phyloP scores from a whole-genome alignment of 2,113 vertebrate genomes.

The Mandrillus leucophaeus region DNA sequence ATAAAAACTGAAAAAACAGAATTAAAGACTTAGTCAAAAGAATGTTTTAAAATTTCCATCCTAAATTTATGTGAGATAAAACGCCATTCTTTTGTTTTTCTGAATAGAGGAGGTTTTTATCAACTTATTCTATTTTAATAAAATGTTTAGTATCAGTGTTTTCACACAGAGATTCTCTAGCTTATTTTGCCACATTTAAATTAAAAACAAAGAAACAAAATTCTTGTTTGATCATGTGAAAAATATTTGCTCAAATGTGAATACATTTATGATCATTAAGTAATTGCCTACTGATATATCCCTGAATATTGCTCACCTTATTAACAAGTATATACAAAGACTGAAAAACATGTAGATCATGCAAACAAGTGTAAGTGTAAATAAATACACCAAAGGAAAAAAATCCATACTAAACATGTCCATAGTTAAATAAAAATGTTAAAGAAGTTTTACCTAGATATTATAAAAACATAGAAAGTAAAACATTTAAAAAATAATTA shows the following conservation, averaged over 20 bases:
- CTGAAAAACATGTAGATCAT: not conserved
- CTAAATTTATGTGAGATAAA: not conserved
- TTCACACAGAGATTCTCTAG: not conserved
- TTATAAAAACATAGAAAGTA: not conserved
- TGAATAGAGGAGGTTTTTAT: not conserved
- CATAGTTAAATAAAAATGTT: not conserved
- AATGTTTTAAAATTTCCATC: conserved; percentile 40
- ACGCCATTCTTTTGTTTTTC: not conserved
- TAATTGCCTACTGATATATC: not conserved
- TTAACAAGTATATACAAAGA: not conserved
- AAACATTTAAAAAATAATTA: not conserved
- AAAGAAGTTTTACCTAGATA: not conserved
- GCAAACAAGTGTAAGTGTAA: not conserved
- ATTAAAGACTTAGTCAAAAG: not conserved
- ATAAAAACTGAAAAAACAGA: conserved; percentile 10
- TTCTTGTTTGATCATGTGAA: not conserved
- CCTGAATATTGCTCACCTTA: conserved; percentile 3
- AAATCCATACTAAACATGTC: not conserved
- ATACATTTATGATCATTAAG: not conserved
- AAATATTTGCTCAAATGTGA: conserved; percentile 34
- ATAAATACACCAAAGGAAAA: not conserved
- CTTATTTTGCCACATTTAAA: not conserved
- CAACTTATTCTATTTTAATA: not conserved
- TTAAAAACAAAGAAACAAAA: conserved; percentile 6
- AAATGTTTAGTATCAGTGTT: not conserved